These are phyloP conservation scores for Coccyzus lansbergi DNA, from an alignment of 2,797 vertebrate genomes.

Conservation along the genomic window DNA sequence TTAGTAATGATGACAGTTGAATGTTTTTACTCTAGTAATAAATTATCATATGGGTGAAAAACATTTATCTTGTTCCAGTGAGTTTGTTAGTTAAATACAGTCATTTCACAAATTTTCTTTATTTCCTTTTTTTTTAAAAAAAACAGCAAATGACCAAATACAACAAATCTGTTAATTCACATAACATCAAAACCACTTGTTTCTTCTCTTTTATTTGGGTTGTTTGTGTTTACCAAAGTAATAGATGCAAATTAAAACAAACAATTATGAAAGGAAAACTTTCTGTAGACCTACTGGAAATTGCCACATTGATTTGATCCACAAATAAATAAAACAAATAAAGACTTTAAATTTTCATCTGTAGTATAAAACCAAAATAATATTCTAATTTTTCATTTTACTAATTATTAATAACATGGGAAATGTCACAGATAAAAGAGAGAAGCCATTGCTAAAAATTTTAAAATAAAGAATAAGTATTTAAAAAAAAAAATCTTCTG, in stretches of 20 bases:
- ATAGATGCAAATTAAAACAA: not conserved
- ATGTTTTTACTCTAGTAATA: fast-evolving
- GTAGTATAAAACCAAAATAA: not conserved
- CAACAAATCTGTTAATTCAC: not conserved
- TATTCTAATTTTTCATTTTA: fast-evolving
- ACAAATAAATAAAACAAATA: not conserved
- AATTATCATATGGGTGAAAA: not conserved
- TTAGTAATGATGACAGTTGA: not conserved
- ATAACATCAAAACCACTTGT: not conserved
- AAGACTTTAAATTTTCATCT: not conserved
- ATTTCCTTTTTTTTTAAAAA: too few relatives aligned
- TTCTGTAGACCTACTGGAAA: not conserved
- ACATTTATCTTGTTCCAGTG: not conserved
- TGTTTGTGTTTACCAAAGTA: not conserved
- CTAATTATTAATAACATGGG: not conserved
- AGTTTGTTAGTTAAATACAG: not conserved
- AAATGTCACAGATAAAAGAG: not conserved
- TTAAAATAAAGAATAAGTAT: not conserved
- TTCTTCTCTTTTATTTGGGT: not conserved
- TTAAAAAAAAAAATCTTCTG: not conserved
- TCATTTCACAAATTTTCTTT: not conserved
- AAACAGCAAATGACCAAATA: too few relatives aligned
- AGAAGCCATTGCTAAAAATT: not conserved
- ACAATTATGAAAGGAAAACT: not conserved
- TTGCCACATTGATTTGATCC: not conserved